Base-by-base conservation (phyloP, 2,113 vertebrate species). In the Ranitomeya variabilis region DNA sequence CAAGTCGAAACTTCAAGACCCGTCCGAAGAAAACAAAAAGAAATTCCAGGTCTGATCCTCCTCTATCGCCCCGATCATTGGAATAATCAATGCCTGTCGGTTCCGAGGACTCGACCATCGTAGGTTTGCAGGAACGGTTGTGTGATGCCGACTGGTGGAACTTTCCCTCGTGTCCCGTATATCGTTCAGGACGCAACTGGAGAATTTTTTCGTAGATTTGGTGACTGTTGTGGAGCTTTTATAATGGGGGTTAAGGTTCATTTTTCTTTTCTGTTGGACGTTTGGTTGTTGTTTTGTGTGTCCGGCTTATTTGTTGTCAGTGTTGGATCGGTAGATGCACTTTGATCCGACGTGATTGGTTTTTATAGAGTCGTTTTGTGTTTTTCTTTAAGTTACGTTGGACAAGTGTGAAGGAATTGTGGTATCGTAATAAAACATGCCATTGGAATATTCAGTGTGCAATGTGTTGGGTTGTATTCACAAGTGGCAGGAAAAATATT, bases 21-120 rank as follows among this genome's bases (percentile, higher is more conserved):
- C 26, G 15, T 51, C 12, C 55, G 74, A 54, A 89, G 6, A 57
- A 45, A 15, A 23, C 67, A 78, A 67, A 84, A 84, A 51, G 87
- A 84, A 78, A 16, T 57, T n/a, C 3, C 1, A 89, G 87, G 87
- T 89, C 81, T 84, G 87, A 37, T 7, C 5, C 18, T 15, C n/a
- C 45, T 19, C 52, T 69, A 12, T 64, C n/a, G 54, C 59, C 14
- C 16, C 1, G 3, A 0, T 51, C 51, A 12, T 52, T 85, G 83
- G 83, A 74, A 73, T 73, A 59, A 57, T 59, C 55, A 14, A 26
- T 60, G 37, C 6, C 12, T 13, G 7, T 54, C 54, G 14, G 4
- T 52, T 67, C 12, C 23, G 21, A 23, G 81, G 45, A 54, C 45
- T 18, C 6, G 8, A 26, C 9, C 77, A 10, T 31, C 23, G 6